A percentile compares a stretch with the other conserved stretches of the same genome.
phyloP scores from a whole-genome alignment of 2,797 vertebrate genomes.

The Acipenser oxyrinchus region DNA sequence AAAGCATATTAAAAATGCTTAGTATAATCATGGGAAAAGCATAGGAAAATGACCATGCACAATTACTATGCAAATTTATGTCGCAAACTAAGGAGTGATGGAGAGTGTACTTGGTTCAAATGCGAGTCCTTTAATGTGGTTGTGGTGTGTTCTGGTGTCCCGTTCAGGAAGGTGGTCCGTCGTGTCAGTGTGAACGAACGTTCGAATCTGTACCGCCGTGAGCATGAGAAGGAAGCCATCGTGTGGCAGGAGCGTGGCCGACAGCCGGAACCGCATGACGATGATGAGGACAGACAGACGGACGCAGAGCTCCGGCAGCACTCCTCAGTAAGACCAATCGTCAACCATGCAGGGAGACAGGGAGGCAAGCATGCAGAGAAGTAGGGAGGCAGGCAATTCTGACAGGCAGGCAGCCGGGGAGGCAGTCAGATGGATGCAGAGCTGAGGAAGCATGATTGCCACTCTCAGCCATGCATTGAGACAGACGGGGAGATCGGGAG shows the following conservation, averaged over 20 bases:
- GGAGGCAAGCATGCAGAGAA: not conserved
- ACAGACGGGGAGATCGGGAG: not conserved
- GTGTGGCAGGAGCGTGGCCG: conserved; percentile 75
- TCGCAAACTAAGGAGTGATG: too few species aligned
- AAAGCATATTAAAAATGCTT: too few species aligned
- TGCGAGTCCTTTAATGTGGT: too few species aligned
- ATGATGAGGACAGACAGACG: conserved; percentile 71
- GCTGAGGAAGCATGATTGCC: too few species aligned
- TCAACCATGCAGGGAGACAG: not conserved
- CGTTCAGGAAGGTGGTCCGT: conserved; percentile 74
- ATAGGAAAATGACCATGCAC: too few species aligned
- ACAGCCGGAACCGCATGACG: conserved; percentile 58
- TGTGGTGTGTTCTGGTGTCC: too few species aligned
- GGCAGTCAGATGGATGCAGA: too few species aligned
- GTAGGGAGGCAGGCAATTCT: not conserved
- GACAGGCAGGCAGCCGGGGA: too few species aligned
- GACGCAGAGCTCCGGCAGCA: conserved; percentile 59
- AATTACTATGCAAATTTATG: too few species aligned
- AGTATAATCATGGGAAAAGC: too few species aligned
- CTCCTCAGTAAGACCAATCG: conserved; percentile 39
- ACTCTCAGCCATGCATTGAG: too few species aligned
- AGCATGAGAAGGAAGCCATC: conserved; percentile 81
- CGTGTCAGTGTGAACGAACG: conserved; percentile 81
- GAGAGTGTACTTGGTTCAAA: too few species aligned
- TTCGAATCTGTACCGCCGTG: conserved; percentile 70